A percentile compares a stretch with the other conserved stretches of the same genome.
Evolutionary conservation across 2,113 vertebrate species (phyloP).

Genomic region (Leucosticte australis): DNA sequence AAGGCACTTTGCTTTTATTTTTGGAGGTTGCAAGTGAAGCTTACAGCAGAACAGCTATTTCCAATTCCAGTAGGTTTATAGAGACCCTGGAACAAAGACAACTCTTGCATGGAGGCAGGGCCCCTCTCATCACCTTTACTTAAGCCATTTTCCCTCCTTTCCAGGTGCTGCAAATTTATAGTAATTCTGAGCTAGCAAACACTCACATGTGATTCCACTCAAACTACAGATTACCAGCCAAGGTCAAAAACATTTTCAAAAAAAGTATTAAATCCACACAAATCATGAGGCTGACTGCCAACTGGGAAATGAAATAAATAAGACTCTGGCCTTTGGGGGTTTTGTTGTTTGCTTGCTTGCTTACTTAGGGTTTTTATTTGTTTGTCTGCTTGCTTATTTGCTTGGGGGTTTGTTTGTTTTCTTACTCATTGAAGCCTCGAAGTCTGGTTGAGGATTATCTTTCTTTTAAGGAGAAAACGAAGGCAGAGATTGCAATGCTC

Average conservation of each 20-base stretch:
- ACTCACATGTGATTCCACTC: background rate
- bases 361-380: background rate
- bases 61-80: background rate
- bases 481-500: background rate
- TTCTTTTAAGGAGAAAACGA: background rate
- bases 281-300: background rate
- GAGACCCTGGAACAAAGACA: background rate
- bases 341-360: background rate
- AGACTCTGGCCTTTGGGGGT: background rate
- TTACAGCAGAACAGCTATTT: background rate
- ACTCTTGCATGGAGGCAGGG: background rate
- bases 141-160: background rate
- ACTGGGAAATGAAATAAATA: background rate
- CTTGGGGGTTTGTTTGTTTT: background rate
- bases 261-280: background rate
- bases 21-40: background rate
- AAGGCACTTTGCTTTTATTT: background rate
- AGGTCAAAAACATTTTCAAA: background rate
- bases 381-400: background rate
- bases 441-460: background rate
- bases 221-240: background rate
- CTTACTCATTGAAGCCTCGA: background rate
- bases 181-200: background rate
- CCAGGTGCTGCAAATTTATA: background rate
- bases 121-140: background rate